Evolutionary conservation across 2,797 vertebrate species (phyloP).

Genomic region (Anas acuta): DNA sequence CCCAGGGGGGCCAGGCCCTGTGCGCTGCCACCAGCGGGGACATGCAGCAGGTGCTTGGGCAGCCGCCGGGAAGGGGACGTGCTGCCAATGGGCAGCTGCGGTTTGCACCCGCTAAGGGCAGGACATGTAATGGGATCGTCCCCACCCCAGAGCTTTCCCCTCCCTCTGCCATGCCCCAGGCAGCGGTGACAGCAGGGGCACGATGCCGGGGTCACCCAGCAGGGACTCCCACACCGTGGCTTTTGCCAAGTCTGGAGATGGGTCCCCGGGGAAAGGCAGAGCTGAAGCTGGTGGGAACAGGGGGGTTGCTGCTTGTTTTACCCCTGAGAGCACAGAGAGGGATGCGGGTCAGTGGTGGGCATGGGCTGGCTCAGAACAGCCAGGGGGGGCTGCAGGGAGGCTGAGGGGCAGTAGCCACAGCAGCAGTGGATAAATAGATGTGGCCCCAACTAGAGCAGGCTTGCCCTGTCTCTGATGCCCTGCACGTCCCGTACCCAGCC

Average conservation of each 20-base stretch:
- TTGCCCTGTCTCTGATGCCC: fast-evolving
- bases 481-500: fast-evolving
- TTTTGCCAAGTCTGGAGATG: not conserved
- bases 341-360: not conserved
- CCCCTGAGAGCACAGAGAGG: not conserved
- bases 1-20: not conserved
- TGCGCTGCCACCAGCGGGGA: not conserved
- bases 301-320: not conserved
- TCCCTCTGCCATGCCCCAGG: not conserved
- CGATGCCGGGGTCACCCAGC: not conserved
- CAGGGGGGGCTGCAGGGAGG: not conserved
- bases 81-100: not conserved
- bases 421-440: not conserved
- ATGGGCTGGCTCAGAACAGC: not conserved
- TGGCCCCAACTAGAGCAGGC: not conserved
- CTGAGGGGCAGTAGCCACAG: not conserved
- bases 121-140: constrained; percentile 3
- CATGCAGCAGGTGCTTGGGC: constrained; percentile 44
- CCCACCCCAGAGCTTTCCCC: not conserved
- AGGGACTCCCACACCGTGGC: not conserved
- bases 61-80: not conserved
- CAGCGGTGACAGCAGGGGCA: not conserved
- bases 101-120: not conserved
- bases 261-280: not conserved
- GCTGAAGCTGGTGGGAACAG: fast-evolving